phyloP scores from a whole-genome alignment of 2,888 invertebrate species.

The Caenorhabditis afra region DNA sequence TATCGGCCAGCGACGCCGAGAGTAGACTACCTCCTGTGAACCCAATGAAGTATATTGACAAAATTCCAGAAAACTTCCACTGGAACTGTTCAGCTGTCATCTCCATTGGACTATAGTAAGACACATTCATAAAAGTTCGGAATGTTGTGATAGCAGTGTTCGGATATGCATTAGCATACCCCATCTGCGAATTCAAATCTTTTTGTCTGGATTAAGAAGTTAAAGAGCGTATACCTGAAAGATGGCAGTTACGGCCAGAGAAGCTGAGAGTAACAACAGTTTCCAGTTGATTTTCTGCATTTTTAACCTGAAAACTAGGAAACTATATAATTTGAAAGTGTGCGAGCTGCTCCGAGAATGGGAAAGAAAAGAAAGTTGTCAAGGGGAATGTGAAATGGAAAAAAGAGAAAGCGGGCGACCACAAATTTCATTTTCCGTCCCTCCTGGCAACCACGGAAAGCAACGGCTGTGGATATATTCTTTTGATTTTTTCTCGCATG shows the following conservation, averaged over 20 bases:
- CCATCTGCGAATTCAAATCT: slow-evolving; percentile 65
- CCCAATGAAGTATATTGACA: slow-evolving; percentile 75
- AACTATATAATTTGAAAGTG: neutral
- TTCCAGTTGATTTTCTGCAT: slow-evolving; percentile 48
- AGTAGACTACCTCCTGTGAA: slow-evolving; percentile 72
- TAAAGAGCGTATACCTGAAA: slow-evolving; percentile 50
- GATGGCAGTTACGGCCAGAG: slow-evolving; percentile 51
- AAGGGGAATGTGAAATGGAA: neutral
- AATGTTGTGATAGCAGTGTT: slow-evolving; percentile 71
- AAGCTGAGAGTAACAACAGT: slow-evolving; percentile 33
- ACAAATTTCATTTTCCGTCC: too few relatives aligned
- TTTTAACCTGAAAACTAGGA: neutral
- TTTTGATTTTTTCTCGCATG: neutral
- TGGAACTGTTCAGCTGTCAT: slow-evolving; percentile 62
- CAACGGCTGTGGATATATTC: too few relatives aligned
- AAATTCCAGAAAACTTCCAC: slow-evolving; percentile 75
- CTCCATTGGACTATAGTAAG: slow-evolving; percentile 21
- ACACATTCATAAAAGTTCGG: slow-evolving; percentile 46
- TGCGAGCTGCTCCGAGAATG: neutral
- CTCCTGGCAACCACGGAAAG: too few relatives aligned
- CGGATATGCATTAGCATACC: slow-evolving; percentile 74
- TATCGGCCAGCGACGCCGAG: slow-evolving; percentile 71
- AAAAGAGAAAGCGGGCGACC: too few relatives aligned
- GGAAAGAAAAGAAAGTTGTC: neutral
- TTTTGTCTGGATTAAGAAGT: neutral